A percentile compares a stretch with the other conserved stretches of the same genome.
These are phyloP conservation scores for Bryconaethiops microstoma DNA, from an alignment of 2,797 vertebrate species.

Conservation along the genomic window DNA sequence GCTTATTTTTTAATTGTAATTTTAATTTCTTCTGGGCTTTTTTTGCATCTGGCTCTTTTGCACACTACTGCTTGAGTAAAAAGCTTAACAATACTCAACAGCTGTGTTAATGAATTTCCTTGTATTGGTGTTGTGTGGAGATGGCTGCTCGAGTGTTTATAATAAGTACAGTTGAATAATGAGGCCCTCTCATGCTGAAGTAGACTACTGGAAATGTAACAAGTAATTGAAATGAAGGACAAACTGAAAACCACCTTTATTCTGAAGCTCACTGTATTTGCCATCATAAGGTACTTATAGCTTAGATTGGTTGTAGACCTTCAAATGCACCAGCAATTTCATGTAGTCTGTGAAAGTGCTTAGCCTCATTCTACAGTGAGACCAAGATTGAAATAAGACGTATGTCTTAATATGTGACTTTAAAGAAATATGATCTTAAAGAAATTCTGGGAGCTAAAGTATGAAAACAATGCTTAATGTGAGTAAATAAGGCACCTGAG, in stretches of 20 bases:
- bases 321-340: not conserved
- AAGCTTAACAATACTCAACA: too few species aligned
- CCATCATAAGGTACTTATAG: not conserved
- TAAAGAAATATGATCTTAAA: not conserved
- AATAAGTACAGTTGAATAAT: not conserved
- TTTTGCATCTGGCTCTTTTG: not conserved
- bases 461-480: not conserved
- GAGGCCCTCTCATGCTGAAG: not conserved
- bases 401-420: not conserved
- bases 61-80: not conserved
- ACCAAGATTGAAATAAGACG: not conserved
- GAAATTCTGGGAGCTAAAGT: not conserved
- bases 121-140: not conserved
- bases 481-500: not conserved
- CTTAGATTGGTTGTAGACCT: not conserved
- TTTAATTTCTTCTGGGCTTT: not conserved
- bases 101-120: not conserved
- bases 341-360: not conserved
- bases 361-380: too few species aligned
- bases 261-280: not conserved
- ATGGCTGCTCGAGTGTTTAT: not conserved
- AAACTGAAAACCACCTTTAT: not conserved
- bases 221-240: slow-evolving; percentile 8
- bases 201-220: not conserved
- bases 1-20: too few species aligned